These are phyloP conservation scores for Patiria miniata DNA, from an alignment of 35 echinoderm and acorn worm genomes.

Conservation along the genomic window DNA sequence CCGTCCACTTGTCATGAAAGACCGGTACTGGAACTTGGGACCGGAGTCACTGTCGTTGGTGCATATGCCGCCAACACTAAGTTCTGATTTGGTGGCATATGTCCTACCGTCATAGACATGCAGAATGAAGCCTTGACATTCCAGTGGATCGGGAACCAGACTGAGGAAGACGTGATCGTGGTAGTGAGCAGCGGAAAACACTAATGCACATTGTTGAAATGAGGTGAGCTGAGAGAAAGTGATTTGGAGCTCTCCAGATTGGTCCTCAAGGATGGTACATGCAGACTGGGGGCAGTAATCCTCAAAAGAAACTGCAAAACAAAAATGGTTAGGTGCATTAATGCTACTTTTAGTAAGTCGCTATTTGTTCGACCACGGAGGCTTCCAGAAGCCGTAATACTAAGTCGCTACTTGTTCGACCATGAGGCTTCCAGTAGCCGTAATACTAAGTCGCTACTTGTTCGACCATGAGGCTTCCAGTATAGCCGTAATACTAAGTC, in stretches of 20 bases:
- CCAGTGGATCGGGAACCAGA: neutral
- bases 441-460: too few species aligned
- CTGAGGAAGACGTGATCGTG: constrained; percentile 7
- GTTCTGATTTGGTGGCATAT: neutral
- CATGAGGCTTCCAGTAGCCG: too few species aligned
- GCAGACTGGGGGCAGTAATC: constrained; percentile 12
- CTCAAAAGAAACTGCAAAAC: constrained; percentile 7
- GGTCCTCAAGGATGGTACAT: constrained; percentile 15
- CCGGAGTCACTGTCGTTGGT: neutral
- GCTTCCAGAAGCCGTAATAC: too few species aligned
- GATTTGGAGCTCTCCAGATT: constrained; percentile 1
- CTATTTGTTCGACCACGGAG: too few species aligned
- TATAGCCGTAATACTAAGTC: too few species aligned
- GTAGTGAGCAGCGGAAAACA: neutral
- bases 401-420: too few species aligned
- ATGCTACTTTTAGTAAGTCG: too few species aligned
- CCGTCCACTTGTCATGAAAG: constrained; percentile 26
- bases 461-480: too few species aligned
- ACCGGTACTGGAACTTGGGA: neutral
- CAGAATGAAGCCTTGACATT: neutral
- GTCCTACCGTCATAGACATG: constrained; percentile 16
- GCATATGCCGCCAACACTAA: constrained; percentile 4
- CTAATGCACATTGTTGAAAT: constrained; percentile 12
- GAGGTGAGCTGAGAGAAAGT: constrained; percentile 7
- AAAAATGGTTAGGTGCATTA: too few species aligned